Conservation (phyloP, 2,888 invertebrate genomes). For the Tenthredo notha region DNA sequence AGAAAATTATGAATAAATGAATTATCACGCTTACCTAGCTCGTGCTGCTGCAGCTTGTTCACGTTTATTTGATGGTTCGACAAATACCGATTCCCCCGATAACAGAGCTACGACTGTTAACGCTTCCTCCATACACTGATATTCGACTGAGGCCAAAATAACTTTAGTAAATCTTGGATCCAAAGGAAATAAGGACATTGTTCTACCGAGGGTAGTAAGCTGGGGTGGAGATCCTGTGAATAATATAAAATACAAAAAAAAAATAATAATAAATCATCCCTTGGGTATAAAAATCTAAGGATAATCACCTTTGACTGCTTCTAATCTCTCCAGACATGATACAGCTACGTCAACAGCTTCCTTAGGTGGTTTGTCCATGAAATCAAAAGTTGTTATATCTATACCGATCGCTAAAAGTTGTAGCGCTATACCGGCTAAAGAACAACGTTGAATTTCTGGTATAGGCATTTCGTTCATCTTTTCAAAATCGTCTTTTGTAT, state of each 20-base stretch:
- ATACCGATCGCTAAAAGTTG: constrained; percentile 92
- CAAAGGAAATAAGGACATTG: constrained; percentile 95
- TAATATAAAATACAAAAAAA: background rate
- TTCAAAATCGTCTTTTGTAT: constrained; percentile 89
- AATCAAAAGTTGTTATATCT: constrained; percentile 91
- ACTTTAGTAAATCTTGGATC: constrained; percentile 94
- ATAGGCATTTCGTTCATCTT: constrained; percentile 85
- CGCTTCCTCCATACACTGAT: constrained; percentile 89
- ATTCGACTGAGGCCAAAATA: constrained; percentile 87
- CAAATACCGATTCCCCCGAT: constrained; percentile 93
- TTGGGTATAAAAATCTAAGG: background rate
- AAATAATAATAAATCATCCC: background rate
- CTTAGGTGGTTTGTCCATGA: constrained; percentile 92
- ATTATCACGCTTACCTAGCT: constrained; percentile 75
- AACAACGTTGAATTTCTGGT: constrained; percentile 92
- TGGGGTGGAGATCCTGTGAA: constrained; percentile 79
- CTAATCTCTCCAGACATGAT: constrained; percentile 83
- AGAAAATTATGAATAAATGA: background rate
- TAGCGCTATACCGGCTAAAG: constrained; percentile 86
- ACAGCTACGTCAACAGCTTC: constrained; percentile 86
- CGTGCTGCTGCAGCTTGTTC: constrained; percentile 88
- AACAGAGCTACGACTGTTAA: constrained; percentile 92
- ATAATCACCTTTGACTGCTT: constrained; percentile 72
- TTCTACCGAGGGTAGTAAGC: constrained; percentile 89
- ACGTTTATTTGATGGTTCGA: constrained; percentile 86